A percentile compares a stretch with the other conserved stretches of the same genome.
Conservation (phyloP, 2,113 vertebrate genomes). For the Lophochroa leadbeateri region DNA sequence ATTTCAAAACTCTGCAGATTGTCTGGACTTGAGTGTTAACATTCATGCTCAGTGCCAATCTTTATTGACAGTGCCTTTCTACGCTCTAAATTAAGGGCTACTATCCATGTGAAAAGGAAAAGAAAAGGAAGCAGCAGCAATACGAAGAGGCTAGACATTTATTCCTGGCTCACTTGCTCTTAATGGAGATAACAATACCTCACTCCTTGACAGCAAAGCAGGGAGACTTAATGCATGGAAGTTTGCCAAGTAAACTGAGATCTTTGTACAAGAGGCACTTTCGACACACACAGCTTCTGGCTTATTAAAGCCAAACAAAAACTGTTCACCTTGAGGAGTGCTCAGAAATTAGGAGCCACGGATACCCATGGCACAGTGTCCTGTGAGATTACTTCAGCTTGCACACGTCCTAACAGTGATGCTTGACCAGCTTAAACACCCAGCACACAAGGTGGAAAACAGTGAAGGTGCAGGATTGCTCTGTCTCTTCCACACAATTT, state of each 20-base stretch:
- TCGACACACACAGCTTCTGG: slow-evolving; percentile 25
- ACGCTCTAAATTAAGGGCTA: not conserved
- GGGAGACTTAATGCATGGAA: slow-evolving; percentile 32
- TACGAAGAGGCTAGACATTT: not conserved
- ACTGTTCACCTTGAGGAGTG: not conserved
- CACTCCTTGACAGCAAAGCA: slow-evolving; percentile 48
- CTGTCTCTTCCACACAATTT: not conserved
- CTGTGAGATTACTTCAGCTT: not conserved
- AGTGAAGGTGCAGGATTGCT: accelerated
- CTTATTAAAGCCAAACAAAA: slow-evolving; percentile 53
- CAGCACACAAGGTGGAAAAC: not conserved
- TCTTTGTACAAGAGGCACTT: slow-evolving; percentile 54
- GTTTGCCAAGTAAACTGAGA: slow-evolving; percentile 62
- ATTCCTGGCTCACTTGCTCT: slow-evolving; percentile 44
- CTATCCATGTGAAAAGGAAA: not conserved
- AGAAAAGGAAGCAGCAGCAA: not conserved
- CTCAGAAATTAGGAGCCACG: slow-evolving; percentile 19
- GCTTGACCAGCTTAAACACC: not conserved
- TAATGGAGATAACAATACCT: slow-evolving; percentile 57
- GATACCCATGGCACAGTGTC: not conserved
- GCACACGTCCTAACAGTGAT: not conserved
- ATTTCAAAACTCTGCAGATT: no score
- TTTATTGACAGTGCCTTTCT: no score
- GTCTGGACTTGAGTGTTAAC: no score
- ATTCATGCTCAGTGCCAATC: no score